Evolutionary conservation across 2,113 vertebrate genomes (phyloP).

Genomic region (Erythrocebus patas): DNA sequence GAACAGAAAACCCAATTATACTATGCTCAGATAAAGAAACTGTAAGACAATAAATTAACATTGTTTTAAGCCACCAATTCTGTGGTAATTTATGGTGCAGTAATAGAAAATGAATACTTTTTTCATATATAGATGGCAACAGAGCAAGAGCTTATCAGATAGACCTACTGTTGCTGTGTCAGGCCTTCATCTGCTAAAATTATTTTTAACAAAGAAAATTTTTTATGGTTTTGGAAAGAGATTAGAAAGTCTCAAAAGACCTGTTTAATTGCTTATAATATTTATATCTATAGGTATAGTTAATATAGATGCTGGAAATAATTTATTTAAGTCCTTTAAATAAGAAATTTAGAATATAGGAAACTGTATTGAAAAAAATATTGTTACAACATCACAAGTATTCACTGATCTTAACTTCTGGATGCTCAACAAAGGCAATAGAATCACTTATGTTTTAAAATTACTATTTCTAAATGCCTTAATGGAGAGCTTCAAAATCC

Average conservation of each 20-base stretch:
- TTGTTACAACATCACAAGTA: background rate
- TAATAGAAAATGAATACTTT: background rate
- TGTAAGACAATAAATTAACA: background rate
- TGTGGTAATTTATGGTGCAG: background rate
- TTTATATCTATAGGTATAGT: background rate
- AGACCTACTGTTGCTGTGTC: background rate
- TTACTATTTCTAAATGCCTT: background rate
- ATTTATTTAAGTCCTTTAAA: background rate
- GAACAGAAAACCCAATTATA: background rate
- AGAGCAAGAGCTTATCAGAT: background rate
- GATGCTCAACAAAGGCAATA: background rate
- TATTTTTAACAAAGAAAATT: background rate
- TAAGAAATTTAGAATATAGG: background rate
- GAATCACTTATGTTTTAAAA: background rate
- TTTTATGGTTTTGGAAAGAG: background rate
- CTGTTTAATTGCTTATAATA: background rate
- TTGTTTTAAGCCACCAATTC: background rate
- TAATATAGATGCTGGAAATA: constrained; percentile 26
- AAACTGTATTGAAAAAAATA: background rate
- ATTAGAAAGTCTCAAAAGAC: background rate
- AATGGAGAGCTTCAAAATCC: background rate
- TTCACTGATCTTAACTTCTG: background rate
- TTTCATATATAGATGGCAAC: background rate
- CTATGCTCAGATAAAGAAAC: background rate
- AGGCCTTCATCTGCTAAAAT: background rate